Evolutionary conservation across 2,888 invertebrate species (phyloP), one percentile per base, ranked within the genome.

Genomic region (Pardosa pseudoannulata): DNA sequence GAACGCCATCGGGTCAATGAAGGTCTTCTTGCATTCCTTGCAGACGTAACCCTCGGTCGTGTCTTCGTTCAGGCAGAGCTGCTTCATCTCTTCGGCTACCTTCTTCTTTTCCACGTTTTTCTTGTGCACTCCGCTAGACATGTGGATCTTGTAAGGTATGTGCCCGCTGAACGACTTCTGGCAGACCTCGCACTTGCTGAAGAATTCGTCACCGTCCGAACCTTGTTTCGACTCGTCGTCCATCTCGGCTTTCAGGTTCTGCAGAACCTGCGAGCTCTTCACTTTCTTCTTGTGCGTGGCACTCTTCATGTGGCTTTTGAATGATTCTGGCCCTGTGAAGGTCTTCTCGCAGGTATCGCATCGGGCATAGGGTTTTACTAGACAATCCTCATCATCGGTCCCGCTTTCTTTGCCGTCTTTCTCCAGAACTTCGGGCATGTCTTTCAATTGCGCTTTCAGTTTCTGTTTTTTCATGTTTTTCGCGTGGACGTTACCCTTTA

Each of bases 1-100:
- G 31, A 85, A 62, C 0, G 78, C 67, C 29, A 62, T 36, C 1
- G 73, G 67, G 9, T 85, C 78, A 0, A 68, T 28, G 68, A 85
- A 85, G 2, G 27, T 16, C 28, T 73, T 78, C 29, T 80, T 75
- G 71, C 87, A 79, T 67, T 79, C 80, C 29, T 75, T 87, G 65
- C 80, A 79, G 0, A 75, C 31, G 46, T 74, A 67, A n/a, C 23
- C 31, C 11, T 71, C 56, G 19, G 19, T 31, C 16, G 32, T 32
- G 29, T 62, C 23, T 1, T 28, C 1, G 16, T 78, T 75, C 6
- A 39, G n/a, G 16, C 27, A 28, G 28, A 72, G 72, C n/a, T 76
- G 71, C 28, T 72, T 79, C 23, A 87, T 16, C 19, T 87, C 72
- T 27, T 50, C 64, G 16, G 23, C 71, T 5, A 46, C 46, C 32